phyloP scores from a whole-genome alignment of 2,113 vertebrate genomes.

The Mus pahari region DNA sequence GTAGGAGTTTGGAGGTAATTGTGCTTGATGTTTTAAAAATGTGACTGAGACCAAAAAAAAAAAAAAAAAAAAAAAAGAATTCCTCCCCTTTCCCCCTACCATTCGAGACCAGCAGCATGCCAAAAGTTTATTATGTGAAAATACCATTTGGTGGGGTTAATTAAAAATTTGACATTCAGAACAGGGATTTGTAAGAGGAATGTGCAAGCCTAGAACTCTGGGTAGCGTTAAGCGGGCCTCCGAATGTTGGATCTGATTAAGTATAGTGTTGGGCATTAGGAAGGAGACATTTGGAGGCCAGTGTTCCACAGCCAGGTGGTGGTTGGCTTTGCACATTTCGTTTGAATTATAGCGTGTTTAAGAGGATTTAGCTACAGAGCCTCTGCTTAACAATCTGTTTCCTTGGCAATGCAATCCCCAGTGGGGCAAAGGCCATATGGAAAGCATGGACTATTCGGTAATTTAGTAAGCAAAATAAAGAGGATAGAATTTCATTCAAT shows the following conservation, averaged over 20 bases:
- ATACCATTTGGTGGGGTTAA: slow-evolving; percentile 76
- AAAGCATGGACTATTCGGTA: slow-evolving; percentile 67
- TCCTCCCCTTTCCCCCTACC: not conserved
- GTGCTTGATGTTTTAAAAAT: slow-evolving; percentile 31
- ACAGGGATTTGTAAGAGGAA: slow-evolving; percentile 77
- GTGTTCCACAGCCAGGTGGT: slow-evolving; percentile 54
- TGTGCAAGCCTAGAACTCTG: slow-evolving; percentile 66
- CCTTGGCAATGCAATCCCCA: slow-evolving; percentile 75
- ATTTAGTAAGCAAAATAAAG: slow-evolving; percentile 59
- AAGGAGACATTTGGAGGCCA: slow-evolving; percentile 36
- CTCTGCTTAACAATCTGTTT: slow-evolving; percentile 72
- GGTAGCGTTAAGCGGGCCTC: slow-evolving; percentile 62
- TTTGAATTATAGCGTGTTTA: slow-evolving; percentile 77
- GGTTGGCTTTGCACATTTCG: slow-evolving; percentile 69
- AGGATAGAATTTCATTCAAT: slow-evolving; percentile 43
- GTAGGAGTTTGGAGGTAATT: not conserved
- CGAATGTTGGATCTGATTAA: slow-evolving; percentile 64
- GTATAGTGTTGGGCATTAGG: slow-evolving; percentile 43
- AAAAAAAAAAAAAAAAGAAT: slow-evolving; percentile 20
- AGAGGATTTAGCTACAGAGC: slow-evolving; percentile 76
- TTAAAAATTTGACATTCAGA: slow-evolving; percentile 68
- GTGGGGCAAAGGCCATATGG: slow-evolving; percentile 66
- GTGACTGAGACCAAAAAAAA: slow-evolving; percentile 17
- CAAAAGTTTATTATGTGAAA: slow-evolving; percentile 71
- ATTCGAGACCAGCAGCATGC: slow-evolving; percentile 38